phyloP scores from a whole-genome alignment of 2,113 vertebrate genomes.

The Cyprinodon tularosa region DNA sequence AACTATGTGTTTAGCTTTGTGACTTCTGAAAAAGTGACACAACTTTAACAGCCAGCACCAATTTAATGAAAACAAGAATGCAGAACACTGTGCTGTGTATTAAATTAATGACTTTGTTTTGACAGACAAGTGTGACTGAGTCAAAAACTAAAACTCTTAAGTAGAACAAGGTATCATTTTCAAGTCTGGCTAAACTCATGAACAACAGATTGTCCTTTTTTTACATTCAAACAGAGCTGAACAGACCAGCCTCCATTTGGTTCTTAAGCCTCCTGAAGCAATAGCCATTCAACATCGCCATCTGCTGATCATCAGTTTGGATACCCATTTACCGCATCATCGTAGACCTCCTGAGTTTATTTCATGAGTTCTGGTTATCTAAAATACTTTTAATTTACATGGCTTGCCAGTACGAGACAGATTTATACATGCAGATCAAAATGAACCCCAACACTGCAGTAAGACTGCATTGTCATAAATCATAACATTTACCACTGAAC shows the following conservation, averaged over 20 bases:
- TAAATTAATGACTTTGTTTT: constrained; percentile 19
- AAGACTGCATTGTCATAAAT: constrained; percentile 13
- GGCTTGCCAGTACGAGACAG: constrained; percentile 8
- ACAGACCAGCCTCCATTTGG: neutral
- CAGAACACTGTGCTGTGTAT: constrained; percentile 8
- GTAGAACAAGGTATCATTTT: neutral
- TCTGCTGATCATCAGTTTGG: constrained; percentile 39
- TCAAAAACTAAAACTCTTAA: neutral
- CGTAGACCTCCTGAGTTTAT: neutral
- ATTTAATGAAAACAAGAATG: constrained; percentile 49
- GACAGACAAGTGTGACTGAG: constrained; percentile 15
- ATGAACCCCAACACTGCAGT: constrained; percentile 39
- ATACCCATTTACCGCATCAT: neutral
- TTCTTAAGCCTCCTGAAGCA: neutral
- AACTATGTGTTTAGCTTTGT: neutral
- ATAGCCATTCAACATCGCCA: constrained; percentile 30
- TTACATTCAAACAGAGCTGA: constrained; percentile 10
- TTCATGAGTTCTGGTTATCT: neutral
- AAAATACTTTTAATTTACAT: neutral
- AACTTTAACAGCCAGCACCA: no score
- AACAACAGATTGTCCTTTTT: constrained; percentile 17
- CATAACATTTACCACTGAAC: constrained; percentile 21
- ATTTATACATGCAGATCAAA: constrained; percentile 57
- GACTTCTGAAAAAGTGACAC: neutral
- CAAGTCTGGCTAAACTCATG: neutral